phyloP scores from a whole-genome alignment of 2,113 vertebrate genomes.

The Pandion haliaetus region DNA sequence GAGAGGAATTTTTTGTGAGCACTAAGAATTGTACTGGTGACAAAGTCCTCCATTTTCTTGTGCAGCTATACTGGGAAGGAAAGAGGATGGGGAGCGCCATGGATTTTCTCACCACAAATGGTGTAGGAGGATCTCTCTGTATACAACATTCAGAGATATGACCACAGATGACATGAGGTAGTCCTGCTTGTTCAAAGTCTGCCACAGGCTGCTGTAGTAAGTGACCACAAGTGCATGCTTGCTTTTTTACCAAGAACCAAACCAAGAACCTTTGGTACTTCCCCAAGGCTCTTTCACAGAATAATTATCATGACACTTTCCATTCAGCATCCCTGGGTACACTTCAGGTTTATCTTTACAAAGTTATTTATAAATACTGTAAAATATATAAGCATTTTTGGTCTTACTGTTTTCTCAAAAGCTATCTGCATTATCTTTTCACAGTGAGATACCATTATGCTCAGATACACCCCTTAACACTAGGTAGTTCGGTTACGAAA shows the following conservation, averaged over 20 bases:
- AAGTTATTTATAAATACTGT: neutral
- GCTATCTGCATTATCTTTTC: neutral
- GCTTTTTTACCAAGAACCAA: neutral
- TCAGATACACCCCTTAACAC: neutral
- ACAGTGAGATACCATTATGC: neutral
- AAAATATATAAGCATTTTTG: neutral
- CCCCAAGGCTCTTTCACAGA: neutral
- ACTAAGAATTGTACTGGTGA: neutral
- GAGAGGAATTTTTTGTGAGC: neutral
- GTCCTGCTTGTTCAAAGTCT: neutral
- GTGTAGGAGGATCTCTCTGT: neutral
- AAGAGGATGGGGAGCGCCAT: neutral
- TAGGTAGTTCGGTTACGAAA: neutral
- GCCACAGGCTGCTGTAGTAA: neutral
- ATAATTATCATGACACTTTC: neutral
- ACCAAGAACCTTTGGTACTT: neutral
- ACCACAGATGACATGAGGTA: neutral
- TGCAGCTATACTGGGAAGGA: neutral
- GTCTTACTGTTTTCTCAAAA: neutral
- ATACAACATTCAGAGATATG: neutral
- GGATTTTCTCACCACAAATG: neutral
- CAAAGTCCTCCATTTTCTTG: neutral
- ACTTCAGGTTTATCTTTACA: neutral
- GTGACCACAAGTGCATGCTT: neutral
- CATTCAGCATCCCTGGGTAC: neutral